Percentiles rank a stretch among this genome's conserved stretches.
phyloP scores from a whole-genome alignment of 2,113 vertebrate species.

The Callithrix jacchus region DNA sequence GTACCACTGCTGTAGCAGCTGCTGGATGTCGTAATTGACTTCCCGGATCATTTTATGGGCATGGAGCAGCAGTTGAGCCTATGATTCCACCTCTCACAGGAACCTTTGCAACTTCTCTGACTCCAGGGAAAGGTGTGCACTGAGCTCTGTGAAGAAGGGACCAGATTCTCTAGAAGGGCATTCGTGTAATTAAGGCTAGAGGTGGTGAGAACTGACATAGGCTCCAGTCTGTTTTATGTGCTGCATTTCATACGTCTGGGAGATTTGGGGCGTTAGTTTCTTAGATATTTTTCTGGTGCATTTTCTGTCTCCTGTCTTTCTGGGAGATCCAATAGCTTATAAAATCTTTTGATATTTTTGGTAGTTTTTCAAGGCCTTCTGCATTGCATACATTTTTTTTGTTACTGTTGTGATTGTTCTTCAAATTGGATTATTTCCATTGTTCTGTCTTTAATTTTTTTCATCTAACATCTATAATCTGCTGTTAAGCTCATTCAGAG shows the following conservation, averaged over 20 bases:
- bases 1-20: not conserved
- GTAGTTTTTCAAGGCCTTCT: not conserved
- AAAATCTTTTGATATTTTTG: not conserved
- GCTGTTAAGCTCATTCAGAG: not conserved
- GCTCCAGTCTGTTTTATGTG: not conserved
- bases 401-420: not conserved
- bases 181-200: not conserved
- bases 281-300: not conserved
- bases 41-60: not conserved
- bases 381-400: not conserved
- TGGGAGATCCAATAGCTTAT: not conserved
- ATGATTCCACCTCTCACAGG: no score
- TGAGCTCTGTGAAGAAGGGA: not conserved
- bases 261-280: not conserved
- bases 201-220: not conserved
- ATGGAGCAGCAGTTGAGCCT: not conserved
- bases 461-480: not conserved
- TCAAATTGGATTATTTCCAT: not conserved
- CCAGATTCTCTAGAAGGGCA: not conserved
- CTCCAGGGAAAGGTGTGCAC: not conserved
- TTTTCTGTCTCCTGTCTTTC: not conserved
- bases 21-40: not conserved
- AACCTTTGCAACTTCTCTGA: not conserved
- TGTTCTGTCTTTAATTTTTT: not conserved
- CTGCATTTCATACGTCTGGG: not conserved